Base-by-base conservation (phyloP, 2,113 vertebrate genomes). In the Sisor rabdophorus region DNA sequence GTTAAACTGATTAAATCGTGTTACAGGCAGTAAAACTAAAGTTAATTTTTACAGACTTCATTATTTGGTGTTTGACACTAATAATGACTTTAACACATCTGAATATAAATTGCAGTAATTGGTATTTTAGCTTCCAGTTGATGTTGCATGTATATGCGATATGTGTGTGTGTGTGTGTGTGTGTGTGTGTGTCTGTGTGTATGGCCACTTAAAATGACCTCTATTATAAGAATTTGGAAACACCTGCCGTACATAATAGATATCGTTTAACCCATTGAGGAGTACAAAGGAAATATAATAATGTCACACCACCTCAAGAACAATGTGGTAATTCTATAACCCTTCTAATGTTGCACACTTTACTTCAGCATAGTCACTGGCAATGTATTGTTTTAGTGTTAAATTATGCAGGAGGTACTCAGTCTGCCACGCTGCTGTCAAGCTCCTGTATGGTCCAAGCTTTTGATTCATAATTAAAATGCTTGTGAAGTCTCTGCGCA, bases 381-480 rank as follows among this genome's bases (percentile, higher is more conserved):
- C 61, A 60, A 54, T 67, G 72, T 50, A 82, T 76, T 52, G 50
- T 78, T 47, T 70, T 24, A 71, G 78, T 77, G 61, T 71, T 82
- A 73, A 79, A 82, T 82, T 77, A 82, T 82, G 61, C 55, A 82
- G 63, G n/a, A 79, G 81, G 73, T 72, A 73, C 77, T 78, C 77
- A 78, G 64, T 76, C 77, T 69, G 77, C 71, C 70, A 63, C 70
- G 50, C 28, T 68, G 60, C 78, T 76, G 74, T 77, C 74, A 60
- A 77, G 69, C 36, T 77, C 72, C 81, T 77, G 36, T 77, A 82
- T 40, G 56, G 74, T 56, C 75, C 78, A 82, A 73, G 81, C 78
- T 73, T 82, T 74, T 82, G 81, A 82, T 82, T 79, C 74, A 79
- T 82, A 79, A 79, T 82, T 82, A 82, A 82, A 82, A 71, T 82